These are phyloP conservation scores for Terrapene triunguis DNA, from an alignment of 2,113 vertebrate genomes.

Conservation along the genomic window DNA sequence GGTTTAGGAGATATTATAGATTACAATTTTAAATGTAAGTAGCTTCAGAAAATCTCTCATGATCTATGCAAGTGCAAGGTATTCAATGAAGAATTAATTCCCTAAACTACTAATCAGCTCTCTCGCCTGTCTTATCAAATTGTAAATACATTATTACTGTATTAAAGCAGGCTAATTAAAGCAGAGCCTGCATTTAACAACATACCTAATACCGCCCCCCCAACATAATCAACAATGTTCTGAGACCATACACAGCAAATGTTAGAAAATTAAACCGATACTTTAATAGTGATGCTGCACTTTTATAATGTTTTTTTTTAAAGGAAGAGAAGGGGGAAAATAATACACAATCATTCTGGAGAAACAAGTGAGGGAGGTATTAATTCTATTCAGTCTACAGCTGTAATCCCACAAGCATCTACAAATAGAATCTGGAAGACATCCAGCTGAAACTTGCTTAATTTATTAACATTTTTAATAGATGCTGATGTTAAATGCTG, in stretches of 20 bases:
- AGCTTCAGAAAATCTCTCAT: slow-evolving; percentile 53
- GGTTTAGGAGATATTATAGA: slow-evolving; percentile 58
- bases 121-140: slow-evolving; percentile 69
- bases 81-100: slow-evolving; percentile 65
- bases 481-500: slow-evolving; percentile 23
- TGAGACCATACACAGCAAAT: background rate
- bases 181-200: slow-evolving; percentile 41
- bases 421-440: slow-evolving; percentile 14
- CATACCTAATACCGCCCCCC: background rate
- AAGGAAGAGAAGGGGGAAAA: background rate
- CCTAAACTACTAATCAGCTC: slow-evolving; percentile 55
- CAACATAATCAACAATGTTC: slow-evolving; percentile 46
- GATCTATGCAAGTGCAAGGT: slow-evolving; percentile 48
- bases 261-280: slow-evolving; percentile 45
- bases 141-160: slow-evolving; percentile 70
- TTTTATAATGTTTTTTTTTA: background rate
- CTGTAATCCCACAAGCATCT: slow-evolving; percentile 23
- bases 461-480: slow-evolving; percentile 38
- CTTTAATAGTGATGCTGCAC: background rate
- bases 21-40: slow-evolving; percentile 65
- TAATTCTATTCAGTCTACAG: slow-evolving; percentile 19
- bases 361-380: background rate
- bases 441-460: slow-evolving; percentile 17
- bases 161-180: slow-evolving; percentile 70
- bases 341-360: background rate